Conservation (phyloP, 1,140 invertebrate species). For the Gonatopus flavifemur region DNA sequence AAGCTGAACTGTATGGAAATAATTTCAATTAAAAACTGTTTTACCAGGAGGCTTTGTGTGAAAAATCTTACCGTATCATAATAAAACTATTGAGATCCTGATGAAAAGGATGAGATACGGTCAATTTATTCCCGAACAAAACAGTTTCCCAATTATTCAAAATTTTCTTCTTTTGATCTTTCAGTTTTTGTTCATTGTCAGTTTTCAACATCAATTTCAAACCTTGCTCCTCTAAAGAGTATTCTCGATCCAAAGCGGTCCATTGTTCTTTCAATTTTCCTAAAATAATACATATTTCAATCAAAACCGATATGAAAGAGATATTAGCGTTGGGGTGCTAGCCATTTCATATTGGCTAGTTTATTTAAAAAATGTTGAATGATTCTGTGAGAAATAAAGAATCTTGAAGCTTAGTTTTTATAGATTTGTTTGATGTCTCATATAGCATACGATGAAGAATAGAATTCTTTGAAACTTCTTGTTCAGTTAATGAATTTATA, state of each 20-base stretch:
- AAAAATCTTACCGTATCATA: constrained; percentile 39
- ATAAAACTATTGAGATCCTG: constrained; percentile 52
- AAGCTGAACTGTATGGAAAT: constrained; percentile 51
- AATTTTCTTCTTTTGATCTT: constrained; percentile 41
- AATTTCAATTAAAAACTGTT: constrained; percentile 7
- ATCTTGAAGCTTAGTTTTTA: no score
- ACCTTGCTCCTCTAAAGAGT: constrained; percentile 50
- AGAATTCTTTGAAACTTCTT: no score
- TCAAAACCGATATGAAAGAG: constrained; percentile 4
- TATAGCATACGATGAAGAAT: no score
- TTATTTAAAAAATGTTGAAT: no score
- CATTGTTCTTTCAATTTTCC: constrained; percentile 47
- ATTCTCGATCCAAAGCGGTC: constrained; percentile 44
- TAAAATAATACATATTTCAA: constrained; percentile 22
- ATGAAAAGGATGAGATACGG: constrained; percentile 31
- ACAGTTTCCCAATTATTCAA: constrained; percentile 46
- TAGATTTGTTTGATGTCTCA: no score
- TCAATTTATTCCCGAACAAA: constrained; percentile 44
- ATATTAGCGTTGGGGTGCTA: no score
- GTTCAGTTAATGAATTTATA: no score
- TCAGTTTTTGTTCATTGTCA: constrained; percentile 45
- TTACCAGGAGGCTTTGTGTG: constrained; percentile 1
- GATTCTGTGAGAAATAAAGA: no score
- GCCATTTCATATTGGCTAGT: no score
- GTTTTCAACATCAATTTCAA: constrained; percentile 52